phyloP scores from a whole-genome alignment of 2,888 invertebrate species.

The Amaurobius ferox region DNA sequence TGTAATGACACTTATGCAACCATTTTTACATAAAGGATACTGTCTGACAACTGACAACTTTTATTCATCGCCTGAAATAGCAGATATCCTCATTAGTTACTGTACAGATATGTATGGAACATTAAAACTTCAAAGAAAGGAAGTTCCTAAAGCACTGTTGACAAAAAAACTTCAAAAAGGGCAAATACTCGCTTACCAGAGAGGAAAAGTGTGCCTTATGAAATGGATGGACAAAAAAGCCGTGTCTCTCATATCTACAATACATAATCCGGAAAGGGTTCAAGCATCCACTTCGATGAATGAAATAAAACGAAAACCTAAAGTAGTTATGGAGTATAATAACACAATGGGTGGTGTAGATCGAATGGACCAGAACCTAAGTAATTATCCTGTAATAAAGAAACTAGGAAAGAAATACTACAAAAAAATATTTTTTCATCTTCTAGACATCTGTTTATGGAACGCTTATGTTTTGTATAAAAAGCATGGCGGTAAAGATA shows the following conservation, averaged over 20 bases:
- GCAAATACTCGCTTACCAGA: not conserved
- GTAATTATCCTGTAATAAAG: slow-evolving; percentile 6
- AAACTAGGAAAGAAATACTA: slow-evolving; percentile 28
- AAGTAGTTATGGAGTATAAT: not conserved
- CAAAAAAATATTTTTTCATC: slow-evolving; percentile 32
- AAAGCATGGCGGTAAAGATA: no score
- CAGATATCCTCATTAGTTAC: slow-evolving; percentile 28
- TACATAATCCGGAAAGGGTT: no score
- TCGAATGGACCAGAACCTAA: slow-evolving; percentile 26
- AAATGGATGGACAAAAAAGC: slow-evolving; percentile 31
- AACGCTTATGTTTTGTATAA: slow-evolving; percentile 6
- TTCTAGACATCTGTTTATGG: slow-evolving; percentile 25
- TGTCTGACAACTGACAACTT: slow-evolving; percentile 36
- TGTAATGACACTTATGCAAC: slow-evolving; percentile 29
- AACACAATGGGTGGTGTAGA: slow-evolving; percentile 9
- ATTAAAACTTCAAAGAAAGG: slow-evolving; percentile 41
- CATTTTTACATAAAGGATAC: slow-evolving; percentile 41
- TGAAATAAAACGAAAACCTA: not conserved
- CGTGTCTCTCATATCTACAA: slow-evolving; percentile 10
- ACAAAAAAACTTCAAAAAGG: not conserved
- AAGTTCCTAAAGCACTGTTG: slow-evolving; percentile 7
- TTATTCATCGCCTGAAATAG: slow-evolving; percentile 25
- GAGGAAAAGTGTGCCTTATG: slow-evolving; percentile 5
- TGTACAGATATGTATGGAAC: slow-evolving; percentile 71
- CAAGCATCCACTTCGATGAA: slow-evolving; percentile 13